A percentile compares a stretch with the other conserved stretches of the same genome.
These are phyloP conservation scores for Telmatochromis sp. DNA, from an alignment of 2,113 vertebrate genomes.

Conservation along the genomic window DNA sequence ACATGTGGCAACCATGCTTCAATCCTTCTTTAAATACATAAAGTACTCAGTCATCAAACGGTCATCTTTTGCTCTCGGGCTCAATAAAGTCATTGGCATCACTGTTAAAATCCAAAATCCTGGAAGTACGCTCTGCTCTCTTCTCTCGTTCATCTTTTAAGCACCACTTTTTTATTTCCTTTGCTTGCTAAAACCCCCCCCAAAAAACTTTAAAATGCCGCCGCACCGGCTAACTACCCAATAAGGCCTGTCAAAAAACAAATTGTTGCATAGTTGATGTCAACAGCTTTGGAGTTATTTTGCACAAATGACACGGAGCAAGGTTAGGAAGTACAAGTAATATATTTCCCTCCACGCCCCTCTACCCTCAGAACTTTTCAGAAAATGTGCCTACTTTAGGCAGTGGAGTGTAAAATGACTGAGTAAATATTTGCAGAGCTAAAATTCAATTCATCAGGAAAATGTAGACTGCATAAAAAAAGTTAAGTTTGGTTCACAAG, in stretches of 20 bases:
- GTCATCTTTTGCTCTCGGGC: neutral
- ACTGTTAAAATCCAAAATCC: neutral
- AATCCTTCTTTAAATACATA: neutral
- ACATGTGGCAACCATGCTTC: neutral
- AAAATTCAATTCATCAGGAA: neutral
- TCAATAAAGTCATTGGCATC: neutral
- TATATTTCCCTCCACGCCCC: neutral
- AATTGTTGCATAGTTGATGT: neutral
- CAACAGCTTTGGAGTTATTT: neutral
- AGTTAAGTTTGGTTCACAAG: neutral
- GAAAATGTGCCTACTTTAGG: neutral
- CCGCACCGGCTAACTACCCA: neutral
- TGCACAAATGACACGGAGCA: neutral
- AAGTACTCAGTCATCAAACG: fast-evolving
- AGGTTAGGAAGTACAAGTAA: neutral
- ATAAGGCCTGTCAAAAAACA: neutral
- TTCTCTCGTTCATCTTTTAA: neutral
- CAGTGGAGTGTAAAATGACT: neutral
- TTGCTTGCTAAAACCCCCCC: fast-evolving
- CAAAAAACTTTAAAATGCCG: neutral
- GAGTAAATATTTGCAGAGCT: neutral
- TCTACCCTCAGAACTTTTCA: neutral
- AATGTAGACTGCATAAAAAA: neutral
- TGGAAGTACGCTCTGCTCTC: neutral
- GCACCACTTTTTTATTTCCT: neutral